Percentiles rank a stretch among this genome's conserved stretches.
These are phyloP conservation scores for Muraenolepis orangiensis DNA, from an alignment of 2,797 vertebrate genomes.

Conservation along the genomic window DNA sequence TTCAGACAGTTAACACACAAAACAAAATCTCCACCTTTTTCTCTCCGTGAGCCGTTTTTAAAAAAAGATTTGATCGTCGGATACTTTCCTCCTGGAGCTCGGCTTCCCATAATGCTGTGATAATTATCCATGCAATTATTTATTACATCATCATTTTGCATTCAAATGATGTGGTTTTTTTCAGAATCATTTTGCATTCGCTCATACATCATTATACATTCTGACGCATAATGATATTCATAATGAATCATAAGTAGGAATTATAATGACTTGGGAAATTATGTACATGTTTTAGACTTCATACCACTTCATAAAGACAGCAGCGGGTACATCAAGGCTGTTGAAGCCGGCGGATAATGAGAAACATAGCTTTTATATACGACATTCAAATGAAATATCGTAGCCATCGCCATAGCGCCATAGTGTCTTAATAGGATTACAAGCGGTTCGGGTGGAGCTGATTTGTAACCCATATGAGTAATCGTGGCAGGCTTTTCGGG, in stretches of 20 bases:
- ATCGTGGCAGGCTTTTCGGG: not conserved
- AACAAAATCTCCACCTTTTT: not conserved
- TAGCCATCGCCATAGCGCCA: too few species aligned
- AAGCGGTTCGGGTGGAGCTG: not conserved
- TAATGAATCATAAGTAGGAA: not conserved
- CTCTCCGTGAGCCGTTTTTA: too few species aligned
- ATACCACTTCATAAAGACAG: not conserved
- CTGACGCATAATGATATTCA: not conserved
- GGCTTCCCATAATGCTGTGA: not conserved
- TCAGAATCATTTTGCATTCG: not conserved
- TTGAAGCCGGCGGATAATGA: not conserved
- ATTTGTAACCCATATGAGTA: not conserved
- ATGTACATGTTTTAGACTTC: not conserved
- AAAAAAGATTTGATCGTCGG: not conserved
- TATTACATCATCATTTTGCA: not conserved
- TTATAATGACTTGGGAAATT: not conserved
- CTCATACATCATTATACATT: not conserved
- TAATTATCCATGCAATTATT: not conserved
- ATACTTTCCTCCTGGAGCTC: not conserved
- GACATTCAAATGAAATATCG: not conserved
- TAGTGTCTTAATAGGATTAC: not conserved
- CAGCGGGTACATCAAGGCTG: not conserved
- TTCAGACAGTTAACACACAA: not conserved
- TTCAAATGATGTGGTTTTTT: too few species aligned
- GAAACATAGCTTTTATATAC: not conserved